Percentiles rank a stretch among this genome's conserved stretches.
Evolutionary conservation across 2,888 invertebrate genomes (phyloP).

Genomic region (Amiota mariae): DNA sequence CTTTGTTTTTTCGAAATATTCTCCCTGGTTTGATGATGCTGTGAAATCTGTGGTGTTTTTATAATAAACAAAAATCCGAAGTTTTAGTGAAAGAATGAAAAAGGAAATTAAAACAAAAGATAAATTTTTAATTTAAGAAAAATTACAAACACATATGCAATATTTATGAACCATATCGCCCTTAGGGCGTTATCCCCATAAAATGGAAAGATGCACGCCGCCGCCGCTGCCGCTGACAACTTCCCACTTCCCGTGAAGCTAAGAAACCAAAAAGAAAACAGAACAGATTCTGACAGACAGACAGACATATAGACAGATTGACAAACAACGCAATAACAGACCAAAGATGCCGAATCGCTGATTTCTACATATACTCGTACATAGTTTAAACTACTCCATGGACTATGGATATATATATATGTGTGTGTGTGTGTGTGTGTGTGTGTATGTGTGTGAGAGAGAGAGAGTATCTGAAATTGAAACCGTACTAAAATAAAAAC

Average conservation of each 20-base stretch:
- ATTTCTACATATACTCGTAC: too few species aligned
- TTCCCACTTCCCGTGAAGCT: constrained; percentile 47
- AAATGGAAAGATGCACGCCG: constrained; percentile 26
- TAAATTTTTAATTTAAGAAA: constrained; percentile 14
- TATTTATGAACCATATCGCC: constrained; percentile 63
- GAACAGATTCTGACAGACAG: constrained; percentile 7
- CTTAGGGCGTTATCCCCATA: constrained; percentile 40
- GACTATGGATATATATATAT: background rate
- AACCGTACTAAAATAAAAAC: constrained; percentile 58
- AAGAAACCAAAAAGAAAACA: too few species aligned
- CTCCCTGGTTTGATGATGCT: constrained; percentile 21
- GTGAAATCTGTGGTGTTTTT: background rate
- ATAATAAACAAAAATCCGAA: constrained; percentile 3
- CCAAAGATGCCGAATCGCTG: background rate
- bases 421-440: background rate
- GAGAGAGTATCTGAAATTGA: constrained; percentile 48
- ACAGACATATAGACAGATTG: background rate
- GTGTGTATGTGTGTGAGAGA: background rate
- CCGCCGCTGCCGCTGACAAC: constrained; percentile 43
- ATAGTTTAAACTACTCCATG: background rate
- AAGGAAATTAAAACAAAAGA: background rate
- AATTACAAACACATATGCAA: constrained; percentile 45
- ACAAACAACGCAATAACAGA: background rate
- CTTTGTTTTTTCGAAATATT: background rate
- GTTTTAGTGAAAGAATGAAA: background rate